Evolutionary conservation across 2,113 vertebrate species (phyloP), one percentile per base, ranked within the genome.

Genomic region (Lycocorax pyrrhopterus): DNA sequence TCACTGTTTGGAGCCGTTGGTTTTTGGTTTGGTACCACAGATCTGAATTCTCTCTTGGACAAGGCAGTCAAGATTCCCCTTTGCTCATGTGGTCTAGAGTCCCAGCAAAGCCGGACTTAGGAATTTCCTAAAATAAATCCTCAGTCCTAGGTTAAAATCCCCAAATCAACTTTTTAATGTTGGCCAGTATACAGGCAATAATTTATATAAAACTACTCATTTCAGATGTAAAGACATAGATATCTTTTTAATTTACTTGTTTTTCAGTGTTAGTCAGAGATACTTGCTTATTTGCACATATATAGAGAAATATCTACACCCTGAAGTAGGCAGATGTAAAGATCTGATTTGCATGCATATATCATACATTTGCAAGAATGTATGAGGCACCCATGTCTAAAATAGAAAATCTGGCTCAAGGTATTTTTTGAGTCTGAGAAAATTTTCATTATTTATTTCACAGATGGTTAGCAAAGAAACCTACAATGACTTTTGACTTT

Each of bases 281-380:
- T 82, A 78, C 46, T 78, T 93, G 60, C 86, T 92, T 72, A 92
- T 95, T 92, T 93, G 83, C 76, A 89, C 90, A 55, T 56, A 89
- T 92, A 68, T 52, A 90, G 79, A 93, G 64, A 96, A 90, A 91
- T 90, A 96, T 58, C 88, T 94, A 92, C 92, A 89, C 49, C 21
- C 41, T 93, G 37, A 81, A 94, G 93, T 96, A 78, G 85, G 85
- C 85, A 96, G 90, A 95, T 95, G 90, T 96, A 92, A 95, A 96
- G 87, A 78, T 47, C 75, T 94, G 64, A 88, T 97, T 96, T 96
- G 83, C 93, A 96, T 93, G 49, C 52, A 90, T 95, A 74, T 71
- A 71, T 94, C 55, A 93, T 44, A 21, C 47, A 96, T 96, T 95
- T 94, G 94, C 92, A 96, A 95, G 87, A 90, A 68, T 56, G 26